Evolutionary conservation across 2,888 invertebrate species (phyloP).

Genomic region (Petrophora chlorosata): DNA sequence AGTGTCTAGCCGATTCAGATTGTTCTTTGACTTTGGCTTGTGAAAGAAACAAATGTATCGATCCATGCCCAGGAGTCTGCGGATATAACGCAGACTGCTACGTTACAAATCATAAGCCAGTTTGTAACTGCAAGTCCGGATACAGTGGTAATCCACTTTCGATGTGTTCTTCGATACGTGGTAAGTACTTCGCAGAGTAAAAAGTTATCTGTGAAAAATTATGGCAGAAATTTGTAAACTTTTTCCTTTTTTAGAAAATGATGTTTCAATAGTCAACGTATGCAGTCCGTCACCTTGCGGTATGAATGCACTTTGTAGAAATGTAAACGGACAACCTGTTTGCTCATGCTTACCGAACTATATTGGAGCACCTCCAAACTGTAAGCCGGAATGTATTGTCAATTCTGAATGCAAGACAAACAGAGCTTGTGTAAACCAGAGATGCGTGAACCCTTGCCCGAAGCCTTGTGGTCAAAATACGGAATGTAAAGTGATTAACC

Average conservation of each 20-base stretch:
- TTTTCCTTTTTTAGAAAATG: constrained; percentile 67
- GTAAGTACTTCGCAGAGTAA: constrained; percentile 48
- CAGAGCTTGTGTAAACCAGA: constrained; percentile 87
- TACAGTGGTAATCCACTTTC: constrained; percentile 88
- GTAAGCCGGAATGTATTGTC: constrained; percentile 86
- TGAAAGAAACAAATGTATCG: constrained; percentile 86
- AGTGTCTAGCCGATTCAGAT: constrained; percentile 86
- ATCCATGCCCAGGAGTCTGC: constrained; percentile 88
- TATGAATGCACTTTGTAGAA: constrained; percentile 88
- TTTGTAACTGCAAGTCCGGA: constrained; percentile 84
- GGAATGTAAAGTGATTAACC: constrained; percentile 87
- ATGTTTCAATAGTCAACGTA: constrained; percentile 75
- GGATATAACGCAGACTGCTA: constrained; percentile 87
- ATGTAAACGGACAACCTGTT: constrained; percentile 87
- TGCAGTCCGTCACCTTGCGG: constrained; percentile 91
- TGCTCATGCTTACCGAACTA: constrained; percentile 88
- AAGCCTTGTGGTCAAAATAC: constrained; percentile 87
- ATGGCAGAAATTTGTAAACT: too few species aligned
- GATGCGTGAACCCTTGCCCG: constrained; percentile 88
- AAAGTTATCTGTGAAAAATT: background rate
- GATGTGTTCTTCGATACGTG: constrained; percentile 64
- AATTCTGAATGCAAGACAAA: constrained; percentile 86
- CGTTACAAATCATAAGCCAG: constrained; percentile 86
- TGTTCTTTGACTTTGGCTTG: constrained; percentile 86
- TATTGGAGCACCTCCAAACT: constrained; percentile 86